phyloP scores from a whole-genome alignment of 2,797 vertebrate genomes.

The Apodemus agrarius region DNA sequence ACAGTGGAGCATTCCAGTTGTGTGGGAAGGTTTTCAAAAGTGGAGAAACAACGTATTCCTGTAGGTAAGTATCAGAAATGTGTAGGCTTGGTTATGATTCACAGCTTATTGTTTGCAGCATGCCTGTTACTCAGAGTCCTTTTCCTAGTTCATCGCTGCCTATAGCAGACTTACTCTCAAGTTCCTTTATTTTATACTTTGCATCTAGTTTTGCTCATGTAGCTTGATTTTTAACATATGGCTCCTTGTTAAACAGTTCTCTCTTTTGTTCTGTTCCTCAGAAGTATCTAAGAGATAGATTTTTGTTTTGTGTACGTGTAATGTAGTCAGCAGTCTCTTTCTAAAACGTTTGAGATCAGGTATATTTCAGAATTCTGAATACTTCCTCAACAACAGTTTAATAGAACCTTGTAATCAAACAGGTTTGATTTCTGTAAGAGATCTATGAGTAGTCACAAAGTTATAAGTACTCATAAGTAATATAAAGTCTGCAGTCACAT shows the following conservation, averaged over 20 bases:
- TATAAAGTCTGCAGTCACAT: background rate
- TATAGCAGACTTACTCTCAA: conserved; percentile 24
- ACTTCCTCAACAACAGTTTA: conserved; percentile 26
- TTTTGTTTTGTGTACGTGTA: conserved; percentile 28
- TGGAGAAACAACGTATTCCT: conserved; percentile 98
- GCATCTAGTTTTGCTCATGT: conserved; percentile 42
- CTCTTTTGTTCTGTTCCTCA: conserved; percentile 46
- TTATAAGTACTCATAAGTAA: background rate
- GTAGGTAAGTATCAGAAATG: conserved; percentile 92
- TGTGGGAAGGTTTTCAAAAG: conserved; percentile 99
- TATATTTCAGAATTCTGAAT: conserved; percentile 56
- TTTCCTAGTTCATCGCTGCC: conserved; percentile 17
- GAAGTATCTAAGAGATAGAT: conserved; percentile 20
- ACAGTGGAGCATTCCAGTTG: conserved; percentile 93
- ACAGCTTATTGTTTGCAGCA: background rate
- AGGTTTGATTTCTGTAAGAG: conserved; percentile 47
- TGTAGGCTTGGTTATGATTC: background rate
- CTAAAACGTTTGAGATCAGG: background rate
- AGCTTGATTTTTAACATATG: conserved; percentile 54
- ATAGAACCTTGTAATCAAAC: conserved; percentile 6
- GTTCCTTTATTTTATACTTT: conserved; percentile 3
- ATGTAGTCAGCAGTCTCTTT: background rate
- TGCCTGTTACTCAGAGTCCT: background rate
- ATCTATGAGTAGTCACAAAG: background rate
- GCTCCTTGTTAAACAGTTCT: conserved; percentile 46